phyloP scores from a whole-genome alignment of 2,888 invertebrate genomes.

The Choristoneura rosaceana region DNA sequence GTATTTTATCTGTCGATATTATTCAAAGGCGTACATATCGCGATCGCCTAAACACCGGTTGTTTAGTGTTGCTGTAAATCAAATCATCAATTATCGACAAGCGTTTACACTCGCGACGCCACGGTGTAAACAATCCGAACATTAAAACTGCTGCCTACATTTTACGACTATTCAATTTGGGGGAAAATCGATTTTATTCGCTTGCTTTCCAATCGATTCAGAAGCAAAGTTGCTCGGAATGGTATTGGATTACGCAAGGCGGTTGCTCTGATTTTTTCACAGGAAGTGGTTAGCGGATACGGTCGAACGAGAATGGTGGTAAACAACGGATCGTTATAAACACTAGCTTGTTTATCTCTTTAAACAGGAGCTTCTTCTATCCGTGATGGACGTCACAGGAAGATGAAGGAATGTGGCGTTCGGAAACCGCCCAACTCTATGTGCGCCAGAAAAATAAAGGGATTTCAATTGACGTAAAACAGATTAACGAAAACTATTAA shows the following conservation, averaged over 20 bases:
- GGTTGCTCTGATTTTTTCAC: conserved; percentile 63
- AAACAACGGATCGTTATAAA: conserved; percentile 62
- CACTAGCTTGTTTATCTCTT: conserved; percentile 54
- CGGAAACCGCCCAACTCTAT: not conserved
- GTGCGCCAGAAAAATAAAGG: not conserved
- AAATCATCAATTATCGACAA: conserved; percentile 85
- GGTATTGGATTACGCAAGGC: conserved; percentile 47
- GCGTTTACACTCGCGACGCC: conserved; percentile 84
- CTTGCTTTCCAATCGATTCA: conserved; percentile 77
- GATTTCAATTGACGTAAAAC: too few species aligned
- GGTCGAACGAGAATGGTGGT: conserved; percentile 60
- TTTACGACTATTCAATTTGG: conserved; percentile 83
- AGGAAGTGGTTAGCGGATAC: conserved; percentile 81
- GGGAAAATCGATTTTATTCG: conserved; percentile 86
- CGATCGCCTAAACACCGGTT: conserved; percentile 82
- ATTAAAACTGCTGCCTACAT: conserved; percentile 79
- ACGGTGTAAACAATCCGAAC: conserved; percentile 83
- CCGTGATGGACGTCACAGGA: conserved; percentile 25
- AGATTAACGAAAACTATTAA: too few species aligned
- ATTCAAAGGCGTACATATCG: conserved; percentile 75
- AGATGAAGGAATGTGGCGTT: conserved; percentile 3
- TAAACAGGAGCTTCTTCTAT: conserved; percentile 29
- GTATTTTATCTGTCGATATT: conserved; percentile 48
- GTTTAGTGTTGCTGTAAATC: conserved; percentile 85
- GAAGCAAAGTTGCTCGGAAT: conserved; percentile 73